Evolutionary conservation across 2,113 vertebrate species (phyloP).

Genomic region (Chaetorhynchus papuensis): DNA sequence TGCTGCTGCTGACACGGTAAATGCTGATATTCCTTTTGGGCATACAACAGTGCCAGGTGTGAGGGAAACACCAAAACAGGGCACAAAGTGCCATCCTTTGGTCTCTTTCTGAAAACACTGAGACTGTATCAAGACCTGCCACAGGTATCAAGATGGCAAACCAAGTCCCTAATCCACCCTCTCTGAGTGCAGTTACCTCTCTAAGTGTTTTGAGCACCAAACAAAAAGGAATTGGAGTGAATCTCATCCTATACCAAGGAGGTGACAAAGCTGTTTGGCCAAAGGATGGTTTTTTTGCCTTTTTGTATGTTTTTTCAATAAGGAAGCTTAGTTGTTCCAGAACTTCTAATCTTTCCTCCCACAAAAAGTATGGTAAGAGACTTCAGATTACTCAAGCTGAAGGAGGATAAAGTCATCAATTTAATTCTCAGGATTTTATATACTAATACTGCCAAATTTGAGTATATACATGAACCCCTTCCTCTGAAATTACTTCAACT

Average conservation of each 20-base stretch:
- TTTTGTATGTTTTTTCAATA: background rate
- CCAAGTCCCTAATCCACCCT: background rate
- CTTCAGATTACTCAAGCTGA: background rate
- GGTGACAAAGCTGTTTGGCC: background rate
- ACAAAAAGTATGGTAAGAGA: background rate
- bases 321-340: background rate
- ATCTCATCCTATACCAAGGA: background rate
- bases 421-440: background rate
- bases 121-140: background rate
- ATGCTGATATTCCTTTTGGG: background rate
- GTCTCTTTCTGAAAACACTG: background rate
- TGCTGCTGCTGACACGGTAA: background rate
- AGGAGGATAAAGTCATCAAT: background rate
- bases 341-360: background rate
- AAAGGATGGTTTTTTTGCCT: background rate
- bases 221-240: background rate
- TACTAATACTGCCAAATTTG: background rate
- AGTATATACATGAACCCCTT: background rate
- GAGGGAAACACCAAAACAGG: background rate
- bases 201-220: background rate
- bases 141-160: background rate
- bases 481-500: background rate
- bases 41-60: background rate
- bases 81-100: background rate
- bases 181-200: background rate